Evolutionary conservation across 2,888 invertebrate species (phyloP), one percentile per base, ranked within the genome.

Genomic region (Allolobophora icterica): DNA sequence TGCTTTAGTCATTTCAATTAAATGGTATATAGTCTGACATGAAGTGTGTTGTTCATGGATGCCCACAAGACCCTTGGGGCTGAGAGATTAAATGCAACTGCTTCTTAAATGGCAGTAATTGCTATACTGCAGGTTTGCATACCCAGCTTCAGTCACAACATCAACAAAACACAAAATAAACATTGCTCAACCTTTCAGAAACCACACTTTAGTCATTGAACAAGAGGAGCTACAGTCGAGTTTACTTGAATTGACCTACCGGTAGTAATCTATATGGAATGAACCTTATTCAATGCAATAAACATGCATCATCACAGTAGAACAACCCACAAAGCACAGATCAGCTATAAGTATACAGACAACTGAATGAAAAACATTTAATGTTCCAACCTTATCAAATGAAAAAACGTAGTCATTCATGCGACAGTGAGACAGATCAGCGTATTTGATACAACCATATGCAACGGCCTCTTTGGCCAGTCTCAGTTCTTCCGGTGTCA

Each of bases 391-490:
- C 95, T 98, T 98, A 94, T 99, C 99, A 95, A 99, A 99, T 0
- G 99, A 99, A 96, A 99, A 99, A 3, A 99, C 97, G 95, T 99
- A 99, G 94, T 99, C 99, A 95, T 98, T 97, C 91, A 97, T 97
- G 92, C 99, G 96, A 95, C 98, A 98, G 94, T 99, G 98, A 30
- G 97, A 97, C 90, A 99, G 96, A 96, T 99, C 99, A 11, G 99
- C 97, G 95, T 99, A 99, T 95, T 99, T 99, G 91, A 99, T 98
- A 95, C 99, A 99, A 11, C 99, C 99, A 95, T 98, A 99, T 0
- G 99, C 99, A 0, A 99, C 97, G 0, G 99, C 97, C 96, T 98
- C 97, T 95, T 98, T 97, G 0, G 98, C 98, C 90, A 96, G 95
- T 94, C 96, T 96, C 58, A 99, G 95, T 95, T 99, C 99, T 93